Conservation (phyloP, 2,113 vertebrate species). For the Podilymbus podiceps region DNA sequence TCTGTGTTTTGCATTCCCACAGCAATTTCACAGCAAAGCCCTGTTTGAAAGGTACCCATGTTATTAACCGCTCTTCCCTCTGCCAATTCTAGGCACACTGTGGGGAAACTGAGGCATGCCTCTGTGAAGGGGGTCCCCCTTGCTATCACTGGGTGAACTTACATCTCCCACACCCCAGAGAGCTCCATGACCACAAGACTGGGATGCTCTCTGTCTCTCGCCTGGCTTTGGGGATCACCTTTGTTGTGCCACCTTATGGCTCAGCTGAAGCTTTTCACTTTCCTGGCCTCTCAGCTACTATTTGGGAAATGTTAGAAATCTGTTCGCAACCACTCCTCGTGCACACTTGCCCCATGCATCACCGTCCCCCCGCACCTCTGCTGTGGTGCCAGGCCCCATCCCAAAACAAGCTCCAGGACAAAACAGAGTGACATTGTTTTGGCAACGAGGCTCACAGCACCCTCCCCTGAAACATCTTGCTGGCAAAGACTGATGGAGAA, state of each 20-base stretch:
- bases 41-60: neutral
- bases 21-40: neutral
- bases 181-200: neutral
- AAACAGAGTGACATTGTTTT: neutral
- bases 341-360: neutral
- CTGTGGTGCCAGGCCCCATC: neutral
- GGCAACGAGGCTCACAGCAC: neutral
- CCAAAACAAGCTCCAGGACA: neutral
- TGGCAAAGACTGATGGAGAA: neutral
- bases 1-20: neutral
- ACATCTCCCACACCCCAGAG: neutral
- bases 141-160: neutral
- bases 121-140: neutral
- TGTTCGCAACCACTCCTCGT: neutral
- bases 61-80: neutral
- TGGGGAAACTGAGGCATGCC: neutral
- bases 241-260: neutral
- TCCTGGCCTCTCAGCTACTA: neutral
- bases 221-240: neutral
- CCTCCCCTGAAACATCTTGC: neutral
- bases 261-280: neutral
- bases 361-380: fast-evolving
- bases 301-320: neutral
- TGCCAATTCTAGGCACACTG: neutral
- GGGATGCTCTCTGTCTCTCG: neutral